Base-by-base conservation (phyloP, 64 coral and sea anemone species). In the Catalaphyllia jardinei region DNA sequence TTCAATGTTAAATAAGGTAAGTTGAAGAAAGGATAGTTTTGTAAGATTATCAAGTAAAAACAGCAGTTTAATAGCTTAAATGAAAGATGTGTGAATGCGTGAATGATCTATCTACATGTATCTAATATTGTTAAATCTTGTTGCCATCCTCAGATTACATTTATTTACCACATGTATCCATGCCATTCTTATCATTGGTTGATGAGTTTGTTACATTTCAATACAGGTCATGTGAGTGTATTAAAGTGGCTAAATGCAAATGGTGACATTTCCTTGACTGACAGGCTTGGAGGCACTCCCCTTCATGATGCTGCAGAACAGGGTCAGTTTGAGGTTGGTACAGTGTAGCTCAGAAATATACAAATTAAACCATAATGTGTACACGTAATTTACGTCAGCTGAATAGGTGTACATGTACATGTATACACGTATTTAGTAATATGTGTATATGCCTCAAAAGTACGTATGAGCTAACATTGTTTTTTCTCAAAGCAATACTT, bases 231-330 rank as follows among this genome's bases (percentile, higher is more conserved):
- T 57, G 62, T 96, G 6, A 69, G 62, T 81, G 92, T 93, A 49
- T 88, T 96, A 10, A 96, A 83, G 67, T 96, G 95, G 95, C 76
- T 96, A 13, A 93, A 93, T 83, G 65, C 60, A 10, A 89, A 85
- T 69, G 83, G 91, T 61, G 83, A 91, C 49, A 86, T 96, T 55
- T 90, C 91, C 0, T 24, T 82, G 22, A 88, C 27, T 64, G 95
- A 96, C 74, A 30, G 29, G 12, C 88, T 91, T 35, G 59, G 89
- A 7, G 77, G 88, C n/a, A 90, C 95, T 1, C 95, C 95, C 27
- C 86, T 96, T 7, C 95, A 96, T 57, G 95, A 96, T 88, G 95
- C 95, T 10, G 91, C 95, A 35, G 91, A 96, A 69, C 87, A 96
- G 18, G 95, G 95, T 0, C 95, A 96, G n/a, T 93, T 93, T 87